Evolutionary conservation across 1,140 invertebrate species (phyloP).

Genomic region (Oppia nitens): DNA sequence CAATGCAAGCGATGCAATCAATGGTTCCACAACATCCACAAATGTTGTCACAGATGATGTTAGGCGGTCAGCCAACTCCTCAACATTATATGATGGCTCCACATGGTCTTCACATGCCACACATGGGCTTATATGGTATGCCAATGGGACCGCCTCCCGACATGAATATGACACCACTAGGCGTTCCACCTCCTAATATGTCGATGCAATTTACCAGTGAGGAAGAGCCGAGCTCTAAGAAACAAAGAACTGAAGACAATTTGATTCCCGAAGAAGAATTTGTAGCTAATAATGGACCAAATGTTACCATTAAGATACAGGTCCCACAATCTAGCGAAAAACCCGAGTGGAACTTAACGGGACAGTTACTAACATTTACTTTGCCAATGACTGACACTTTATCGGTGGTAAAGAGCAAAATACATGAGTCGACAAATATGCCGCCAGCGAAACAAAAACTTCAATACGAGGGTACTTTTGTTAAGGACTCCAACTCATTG

Average conservation of each 20-base stretch:
- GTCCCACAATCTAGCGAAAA: slow-evolving; percentile 69
- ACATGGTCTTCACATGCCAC: slow-evolving; percentile 9
- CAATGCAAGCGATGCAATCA: not conserved
- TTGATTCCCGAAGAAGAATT: slow-evolving; percentile 74
- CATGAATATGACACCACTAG: slow-evolving; percentile 16
- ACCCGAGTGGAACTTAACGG: slow-evolving; percentile 88
- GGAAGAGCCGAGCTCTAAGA: slow-evolving; percentile 62
- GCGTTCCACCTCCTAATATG: slow-evolving; percentile 4
- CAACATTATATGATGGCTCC: slow-evolving; percentile 7
- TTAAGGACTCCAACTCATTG: slow-evolving; percentile 87
- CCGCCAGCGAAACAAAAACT: slow-evolving; percentile 96
- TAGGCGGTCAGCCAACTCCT: slow-evolving; percentile 14
- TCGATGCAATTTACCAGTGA: not conserved
- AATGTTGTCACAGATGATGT: slow-evolving; percentile 8
- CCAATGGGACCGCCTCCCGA: not conserved
- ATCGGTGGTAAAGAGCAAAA: slow-evolving; percentile 65
- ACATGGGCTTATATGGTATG: slow-evolving; percentile 6
- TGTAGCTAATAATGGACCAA: slow-evolving; percentile 48
- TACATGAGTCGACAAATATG: slow-evolving; percentile 76
- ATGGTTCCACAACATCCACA: not conserved
- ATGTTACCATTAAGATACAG: slow-evolving; percentile 55
- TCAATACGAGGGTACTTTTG: slow-evolving; percentile 85
- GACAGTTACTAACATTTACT: slow-evolving; percentile 62
- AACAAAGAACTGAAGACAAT: slow-evolving; percentile 74
- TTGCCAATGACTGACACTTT: slow-evolving; percentile 57